Base-by-base conservation (phyloP, 1,140 invertebrate genomes). In the Thrips palmi region DNA sequence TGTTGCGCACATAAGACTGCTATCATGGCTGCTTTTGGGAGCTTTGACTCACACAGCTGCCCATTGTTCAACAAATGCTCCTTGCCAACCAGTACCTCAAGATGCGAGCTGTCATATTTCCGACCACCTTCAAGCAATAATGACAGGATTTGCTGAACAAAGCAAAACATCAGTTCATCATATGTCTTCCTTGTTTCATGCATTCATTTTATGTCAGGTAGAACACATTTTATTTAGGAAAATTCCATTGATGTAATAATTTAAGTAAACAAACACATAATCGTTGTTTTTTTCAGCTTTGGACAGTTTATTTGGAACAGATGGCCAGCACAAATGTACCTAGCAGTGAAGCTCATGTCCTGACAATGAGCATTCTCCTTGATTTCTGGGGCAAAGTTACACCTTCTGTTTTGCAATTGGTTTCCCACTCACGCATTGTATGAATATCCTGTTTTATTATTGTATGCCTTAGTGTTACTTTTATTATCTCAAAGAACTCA, bases 351-450 rank as follows among this genome's bases (percentile, higher is more conserved):
- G 62, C 69, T 34, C 71, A 79, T 51, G 64, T 71, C 49, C 60
- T 74, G 7, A 77, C 79, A 0, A 67, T 78, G 57, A 77, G 75
- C 39, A 82, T 89, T 45, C 66, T 97, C n/a, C 74, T 94, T 47
- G 93, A 98, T 59, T 98, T 98, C 65, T 99, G 94, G 94, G 81
- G 81, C 4, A 89, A 96, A 62, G 81, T 98, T 1, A 97, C 93
- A 14, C 93, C 91, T 0, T 84, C 80, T 37, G 79, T 99, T 42
- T 58, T 98, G 22, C 87, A 97, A 57, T 62, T 98, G 18, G 72
- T 97, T 6, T 80, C 85, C 11, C 81, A 91, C 53, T 92, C 88
- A 5, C 93, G 89, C 74, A 71, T 84, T 46, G 84, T 92, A 55
- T 67, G 71, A 58, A 37, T 36, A n/a, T 12, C 14, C 11, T 31